Conservation (phyloP, 2,888 invertebrate genomes). For the Ectemnius continuus region DNA sequence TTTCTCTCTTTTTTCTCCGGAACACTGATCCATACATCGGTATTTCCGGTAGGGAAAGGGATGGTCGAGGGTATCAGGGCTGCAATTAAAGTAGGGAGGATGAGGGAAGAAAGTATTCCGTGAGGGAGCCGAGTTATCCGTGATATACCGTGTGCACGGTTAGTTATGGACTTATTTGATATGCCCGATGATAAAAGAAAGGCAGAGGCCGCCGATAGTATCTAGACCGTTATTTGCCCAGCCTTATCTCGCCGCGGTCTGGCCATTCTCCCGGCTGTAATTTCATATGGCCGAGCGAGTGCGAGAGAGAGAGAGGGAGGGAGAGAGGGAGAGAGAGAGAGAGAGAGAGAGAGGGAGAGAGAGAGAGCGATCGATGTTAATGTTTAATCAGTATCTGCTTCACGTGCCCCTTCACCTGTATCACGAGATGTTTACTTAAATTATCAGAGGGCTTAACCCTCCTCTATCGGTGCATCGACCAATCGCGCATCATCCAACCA, state of each 20-base stretch:
- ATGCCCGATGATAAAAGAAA: slow-evolving; percentile 62
- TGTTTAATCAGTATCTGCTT: slow-evolving; percentile 59
- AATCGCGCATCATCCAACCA: too few species aligned
- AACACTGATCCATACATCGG: too few species aligned
- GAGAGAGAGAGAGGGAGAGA: not conserved
- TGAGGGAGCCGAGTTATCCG: slow-evolving; percentile 31
- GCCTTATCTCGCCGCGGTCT: slow-evolving; percentile 56
- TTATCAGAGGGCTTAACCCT: slow-evolving; percentile 49
- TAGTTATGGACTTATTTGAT: slow-evolving; percentile 64
- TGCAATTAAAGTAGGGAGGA: slow-evolving; percentile 44
- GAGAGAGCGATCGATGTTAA: slow-evolving; percentile 55
- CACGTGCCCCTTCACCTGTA: slow-evolving; percentile 45
- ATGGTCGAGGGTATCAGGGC: slow-evolving; percentile 19
- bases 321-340: not conserved
- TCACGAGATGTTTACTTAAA: slow-evolving; percentile 57
- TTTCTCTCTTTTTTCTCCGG: too few species aligned
- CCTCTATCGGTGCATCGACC: slow-evolving; percentile 21
- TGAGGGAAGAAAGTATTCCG: slow-evolving; percentile 53
- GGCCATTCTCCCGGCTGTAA: slow-evolving; percentile 51
- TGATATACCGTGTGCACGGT: slow-evolving; percentile 51
- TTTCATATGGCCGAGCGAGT: slow-evolving; percentile 40
- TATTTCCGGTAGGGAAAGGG: not conserved
- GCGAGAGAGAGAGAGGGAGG: too few species aligned
- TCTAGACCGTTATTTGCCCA: slow-evolving; percentile 63
- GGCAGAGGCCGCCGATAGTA: slow-evolving; percentile 53